Percentiles rank a stretch among this genome's conserved stretches.
Evolutionary conservation across 1,140 invertebrate genomes (phyloP).

Genomic region (Akabosia matsudoensis): DNA sequence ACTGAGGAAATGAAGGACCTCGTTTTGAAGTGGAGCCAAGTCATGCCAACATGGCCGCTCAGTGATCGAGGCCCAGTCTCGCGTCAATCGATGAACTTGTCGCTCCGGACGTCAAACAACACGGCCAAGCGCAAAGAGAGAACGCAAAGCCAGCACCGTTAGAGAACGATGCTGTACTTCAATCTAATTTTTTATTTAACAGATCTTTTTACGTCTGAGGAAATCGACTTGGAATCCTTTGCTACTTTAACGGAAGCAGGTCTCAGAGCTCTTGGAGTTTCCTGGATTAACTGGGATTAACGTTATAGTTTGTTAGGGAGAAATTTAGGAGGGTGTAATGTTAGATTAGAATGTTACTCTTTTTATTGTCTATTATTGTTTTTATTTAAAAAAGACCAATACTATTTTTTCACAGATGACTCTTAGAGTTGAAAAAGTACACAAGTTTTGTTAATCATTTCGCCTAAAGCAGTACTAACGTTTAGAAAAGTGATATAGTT

Average conservation of each 20-base stretch:
- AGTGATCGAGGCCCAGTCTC: too few relatives aligned
- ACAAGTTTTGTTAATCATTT: background rate
- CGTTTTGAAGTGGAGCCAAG: too few relatives aligned
- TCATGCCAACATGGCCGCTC: too few relatives aligned
- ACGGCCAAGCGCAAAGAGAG: too few relatives aligned
- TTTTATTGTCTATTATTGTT: background rate
- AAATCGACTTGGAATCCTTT: constrained; percentile 85
- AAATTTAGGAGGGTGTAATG: background rate
- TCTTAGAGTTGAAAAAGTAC: background rate
- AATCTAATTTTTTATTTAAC: constrained; percentile 28
- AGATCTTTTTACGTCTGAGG: constrained; percentile 67
- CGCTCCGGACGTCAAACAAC: too few relatives aligned
- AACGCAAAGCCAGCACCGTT: too few relatives aligned
- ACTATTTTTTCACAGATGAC: background rate
- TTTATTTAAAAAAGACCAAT: background rate
- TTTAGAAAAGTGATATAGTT: constrained; percentile 7
- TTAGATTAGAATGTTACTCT: background rate
- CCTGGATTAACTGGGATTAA: constrained; percentile 50
- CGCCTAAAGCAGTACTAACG: background rate
- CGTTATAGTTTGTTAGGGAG: background rate
- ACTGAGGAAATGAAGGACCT: too few relatives aligned
- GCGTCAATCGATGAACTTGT: too few relatives aligned
- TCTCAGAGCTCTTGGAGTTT: constrained; percentile 78
- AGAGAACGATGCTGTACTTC: too few relatives aligned
- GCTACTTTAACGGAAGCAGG: constrained; percentile 79